A percentile compares a stretch with the other conserved stretches of the same genome.
phyloP scores from a whole-genome alignment of 2,888 invertebrate species.

The Lasius platythorax region DNA sequence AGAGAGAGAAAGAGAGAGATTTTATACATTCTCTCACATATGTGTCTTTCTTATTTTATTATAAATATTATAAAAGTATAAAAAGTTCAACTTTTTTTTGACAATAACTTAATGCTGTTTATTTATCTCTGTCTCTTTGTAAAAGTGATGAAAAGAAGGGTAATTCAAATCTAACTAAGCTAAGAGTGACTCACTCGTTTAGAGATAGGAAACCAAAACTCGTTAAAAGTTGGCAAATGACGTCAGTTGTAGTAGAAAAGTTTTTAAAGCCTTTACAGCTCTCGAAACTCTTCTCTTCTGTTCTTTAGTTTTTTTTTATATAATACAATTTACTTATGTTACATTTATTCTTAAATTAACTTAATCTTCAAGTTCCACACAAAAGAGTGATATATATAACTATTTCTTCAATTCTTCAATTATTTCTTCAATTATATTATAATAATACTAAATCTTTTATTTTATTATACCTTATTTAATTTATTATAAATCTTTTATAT shows the following conservation, averaged over 20 bases:
- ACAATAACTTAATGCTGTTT: neutral
- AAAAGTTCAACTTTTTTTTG: constrained; percentile 4
- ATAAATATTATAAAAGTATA: neutral
- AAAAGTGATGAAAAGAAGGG: neutral
- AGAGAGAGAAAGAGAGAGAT: neutral
- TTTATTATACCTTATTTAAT: too few relatives aligned
- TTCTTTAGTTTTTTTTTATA: neutral
- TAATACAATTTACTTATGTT: neutral
- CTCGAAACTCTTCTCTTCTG: neutral
- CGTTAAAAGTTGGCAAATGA: constrained; percentile 36
- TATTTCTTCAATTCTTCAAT: neutral
- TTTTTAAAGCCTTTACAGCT: neutral
- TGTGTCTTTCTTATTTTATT: neutral
- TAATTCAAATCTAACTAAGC: neutral
- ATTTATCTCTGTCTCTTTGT: neutral
- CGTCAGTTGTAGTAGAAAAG: constrained; percentile 17
- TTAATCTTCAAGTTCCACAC: neutral
- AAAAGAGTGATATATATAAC: neutral
- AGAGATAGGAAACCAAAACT: constrained; percentile 25
- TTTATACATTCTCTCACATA: neutral
- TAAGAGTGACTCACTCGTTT: neutral
- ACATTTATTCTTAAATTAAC: constrained; percentile 1
- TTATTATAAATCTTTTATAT: neutral
- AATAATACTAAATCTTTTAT: neutral
- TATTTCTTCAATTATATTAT: neutral